Percentiles rank a stretch among this genome's conserved stretches.
Conservation (phyloP, 2,113 vertebrate species). For the Hemiscyllium ocellatum region DNA sequence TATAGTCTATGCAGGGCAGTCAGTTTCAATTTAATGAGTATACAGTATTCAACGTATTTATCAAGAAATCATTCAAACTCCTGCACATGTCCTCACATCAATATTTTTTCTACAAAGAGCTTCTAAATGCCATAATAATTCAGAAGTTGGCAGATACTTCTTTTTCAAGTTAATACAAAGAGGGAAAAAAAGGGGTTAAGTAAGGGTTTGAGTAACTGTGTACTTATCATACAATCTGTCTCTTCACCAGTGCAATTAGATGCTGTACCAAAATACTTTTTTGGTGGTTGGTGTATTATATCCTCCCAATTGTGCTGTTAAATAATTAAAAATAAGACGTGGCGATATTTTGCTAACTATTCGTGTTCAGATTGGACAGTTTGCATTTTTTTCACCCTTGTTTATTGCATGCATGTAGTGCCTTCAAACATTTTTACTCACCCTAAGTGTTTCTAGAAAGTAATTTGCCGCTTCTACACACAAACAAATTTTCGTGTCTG, state of each 20-base stretch:
- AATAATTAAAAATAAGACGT: not conserved
- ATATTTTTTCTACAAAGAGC: slow-evolving; percentile 33
- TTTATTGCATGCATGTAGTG: not conserved
- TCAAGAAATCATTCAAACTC: slow-evolving; percentile 33
- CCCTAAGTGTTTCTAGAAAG: not conserved
- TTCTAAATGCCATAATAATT: not conserved
- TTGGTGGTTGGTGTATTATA: not conserved
- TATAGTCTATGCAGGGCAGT: not conserved
- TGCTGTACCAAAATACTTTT: not conserved
- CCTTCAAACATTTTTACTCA: not conserved
- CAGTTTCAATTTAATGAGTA: not conserved
- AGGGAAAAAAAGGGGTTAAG: not conserved
- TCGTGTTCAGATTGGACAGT: not conserved
- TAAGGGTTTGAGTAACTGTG: not conserved
- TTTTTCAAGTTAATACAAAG: not conserved
- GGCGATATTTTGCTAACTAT: not conserved
- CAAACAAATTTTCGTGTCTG: not conserved
- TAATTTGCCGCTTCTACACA: not conserved
- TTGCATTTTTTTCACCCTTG: not conserved
- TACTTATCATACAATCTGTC: not conserved
- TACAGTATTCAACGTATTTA: not conserved
- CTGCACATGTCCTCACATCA: slow-evolving; percentile 26
- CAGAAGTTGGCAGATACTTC: not conserved
- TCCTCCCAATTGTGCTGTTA: not conserved
- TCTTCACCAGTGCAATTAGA: not conserved